Evolutionary conservation across 2,113 vertebrate genomes (phyloP).

Genomic region (Bos javanicus): DNA sequence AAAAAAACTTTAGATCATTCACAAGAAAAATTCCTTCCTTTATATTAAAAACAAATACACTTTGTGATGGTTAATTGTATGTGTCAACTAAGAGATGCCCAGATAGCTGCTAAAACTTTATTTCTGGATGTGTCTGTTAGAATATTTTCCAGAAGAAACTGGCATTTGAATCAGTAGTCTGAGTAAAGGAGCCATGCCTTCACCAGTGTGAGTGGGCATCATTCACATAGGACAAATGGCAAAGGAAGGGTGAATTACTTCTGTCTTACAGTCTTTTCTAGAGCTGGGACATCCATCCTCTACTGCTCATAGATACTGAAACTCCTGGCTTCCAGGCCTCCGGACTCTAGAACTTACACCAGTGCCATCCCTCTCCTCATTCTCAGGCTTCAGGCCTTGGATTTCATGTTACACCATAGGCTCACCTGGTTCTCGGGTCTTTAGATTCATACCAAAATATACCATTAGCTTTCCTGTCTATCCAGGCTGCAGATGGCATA

Average conservation of each 20-base stretch:
- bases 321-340: not conserved
- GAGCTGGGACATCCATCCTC: not conserved
- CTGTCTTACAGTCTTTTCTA: not conserved
- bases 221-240: not conserved
- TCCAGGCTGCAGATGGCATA: not conserved
- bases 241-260: not conserved
- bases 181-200: not conserved
- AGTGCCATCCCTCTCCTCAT: not conserved
- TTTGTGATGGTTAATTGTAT: not conserved
- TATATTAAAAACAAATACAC: not conserved
- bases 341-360: not conserved
- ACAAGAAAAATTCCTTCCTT: not conserved
- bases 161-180: not conserved
- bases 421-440: not conserved
- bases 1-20: not conserved
- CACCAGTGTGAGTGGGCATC: not conserved
- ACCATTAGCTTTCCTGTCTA: not conserved
- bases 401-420: not conserved
- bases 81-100: not conserved
- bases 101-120: not conserved
- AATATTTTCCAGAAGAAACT: not conserved
- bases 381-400: not conserved
- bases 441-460: not conserved
- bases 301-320: not conserved
- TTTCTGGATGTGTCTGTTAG: not conserved